A percentile compares a stretch with the other conserved stretches of the same genome.
Conservation (phyloP, 2,113 vertebrate genomes). For the Ciconia stormi region DNA sequence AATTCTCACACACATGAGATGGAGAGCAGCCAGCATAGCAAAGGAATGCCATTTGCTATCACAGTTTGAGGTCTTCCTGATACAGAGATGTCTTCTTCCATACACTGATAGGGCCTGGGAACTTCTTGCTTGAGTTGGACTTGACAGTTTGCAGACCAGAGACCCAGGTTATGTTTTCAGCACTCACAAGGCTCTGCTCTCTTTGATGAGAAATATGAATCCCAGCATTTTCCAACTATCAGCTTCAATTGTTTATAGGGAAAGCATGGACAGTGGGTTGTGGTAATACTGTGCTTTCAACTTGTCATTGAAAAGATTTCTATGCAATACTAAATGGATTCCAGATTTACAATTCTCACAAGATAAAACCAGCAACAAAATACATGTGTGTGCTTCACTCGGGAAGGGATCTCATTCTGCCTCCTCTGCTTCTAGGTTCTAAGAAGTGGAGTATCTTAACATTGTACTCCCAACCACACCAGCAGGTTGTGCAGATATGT, state of each 20-base stretch:
- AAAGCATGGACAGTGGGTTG: neutral
- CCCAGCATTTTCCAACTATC: neutral
- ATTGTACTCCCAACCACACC: neutral
- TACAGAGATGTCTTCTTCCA: neutral
- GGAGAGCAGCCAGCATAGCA: neutral
- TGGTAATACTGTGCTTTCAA: neutral
- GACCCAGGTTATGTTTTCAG: neutral
- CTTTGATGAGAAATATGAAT: neutral
- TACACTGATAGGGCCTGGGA: neutral
- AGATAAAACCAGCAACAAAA: neutral
- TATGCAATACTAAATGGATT: neutral
- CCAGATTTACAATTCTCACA: neutral
- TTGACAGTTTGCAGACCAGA: neutral
- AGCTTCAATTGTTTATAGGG: neutral
- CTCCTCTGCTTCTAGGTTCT: neutral
- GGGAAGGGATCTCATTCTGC: neutral
- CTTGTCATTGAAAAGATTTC: neutral
- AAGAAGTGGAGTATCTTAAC: neutral
- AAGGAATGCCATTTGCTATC: neutral
- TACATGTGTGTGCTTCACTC: fast-evolving
- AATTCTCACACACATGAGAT: neutral
- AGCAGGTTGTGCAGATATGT: neutral
- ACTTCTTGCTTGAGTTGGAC: neutral
- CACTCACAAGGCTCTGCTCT: neutral
- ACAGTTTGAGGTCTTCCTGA: neutral